Evolutionary conservation across 1,140 invertebrate genomes (phyloP).

Genomic region (Halictus rubicundus): DNA sequence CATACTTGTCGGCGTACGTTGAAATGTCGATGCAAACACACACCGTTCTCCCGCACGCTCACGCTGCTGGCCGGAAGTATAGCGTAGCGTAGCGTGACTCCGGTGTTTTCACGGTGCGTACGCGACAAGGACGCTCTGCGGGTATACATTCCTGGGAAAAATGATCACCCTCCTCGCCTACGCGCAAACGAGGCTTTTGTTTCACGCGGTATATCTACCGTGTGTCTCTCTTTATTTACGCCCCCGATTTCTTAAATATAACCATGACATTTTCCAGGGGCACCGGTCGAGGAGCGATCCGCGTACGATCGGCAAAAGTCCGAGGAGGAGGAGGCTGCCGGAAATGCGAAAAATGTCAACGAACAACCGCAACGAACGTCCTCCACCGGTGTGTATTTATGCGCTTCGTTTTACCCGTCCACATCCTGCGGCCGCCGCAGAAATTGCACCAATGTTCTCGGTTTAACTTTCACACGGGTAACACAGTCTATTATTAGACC

Average conservation of each 20-base stretch:
- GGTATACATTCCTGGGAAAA: slow-evolving; percentile 5
- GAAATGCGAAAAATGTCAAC: neutral
- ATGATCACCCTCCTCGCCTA: neutral
- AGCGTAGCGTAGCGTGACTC: slow-evolving; percentile 76
- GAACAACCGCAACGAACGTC: neutral
- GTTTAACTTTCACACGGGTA: too few relatives aligned
- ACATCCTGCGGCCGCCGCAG: too few relatives aligned
- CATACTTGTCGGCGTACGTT: neutral
- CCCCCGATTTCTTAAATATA: neutral
- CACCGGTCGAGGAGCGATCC: neutral
- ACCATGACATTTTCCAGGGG: slow-evolving; percentile 14
- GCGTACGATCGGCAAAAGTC: neutral
- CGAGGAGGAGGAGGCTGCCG: neutral
- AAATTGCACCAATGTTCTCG: too few relatives aligned
- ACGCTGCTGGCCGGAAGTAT: slow-evolving; percentile 68
- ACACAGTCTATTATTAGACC: too few relatives aligned
- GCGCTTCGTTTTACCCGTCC: too few relatives aligned
- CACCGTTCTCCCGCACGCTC: slow-evolving; percentile 26
- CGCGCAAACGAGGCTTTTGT: neutral
- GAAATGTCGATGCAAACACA: slow-evolving; percentile 19
- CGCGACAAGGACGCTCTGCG: slow-evolving; percentile 13
- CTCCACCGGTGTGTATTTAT: slow-evolving; percentile 7
- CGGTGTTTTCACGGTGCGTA: slow-evolving; percentile 63
- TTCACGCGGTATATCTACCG: neutral
- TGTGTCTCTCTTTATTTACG: neutral